phyloP scores from a whole-genome alignment of 2,797 vertebrate species.

The Melanitta fusca region DNA sequence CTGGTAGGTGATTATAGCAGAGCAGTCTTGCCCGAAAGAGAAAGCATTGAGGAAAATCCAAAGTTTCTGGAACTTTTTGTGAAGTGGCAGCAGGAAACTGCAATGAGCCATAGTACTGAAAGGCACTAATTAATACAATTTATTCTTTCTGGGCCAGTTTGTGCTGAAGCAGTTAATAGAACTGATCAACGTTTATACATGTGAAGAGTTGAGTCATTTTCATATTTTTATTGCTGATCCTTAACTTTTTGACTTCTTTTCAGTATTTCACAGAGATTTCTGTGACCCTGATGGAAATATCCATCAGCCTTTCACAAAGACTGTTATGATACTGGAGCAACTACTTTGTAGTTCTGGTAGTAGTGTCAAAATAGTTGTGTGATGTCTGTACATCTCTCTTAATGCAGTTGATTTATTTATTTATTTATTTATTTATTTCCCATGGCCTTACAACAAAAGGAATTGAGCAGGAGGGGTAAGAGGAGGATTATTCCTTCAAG shows the following conservation, averaged over 20 bases:
- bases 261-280: not conserved
- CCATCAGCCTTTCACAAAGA: not conserved
- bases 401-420: not conserved
- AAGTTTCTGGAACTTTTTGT: not conserved
- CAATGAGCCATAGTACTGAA: not conserved
- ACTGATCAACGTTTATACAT: not conserved
- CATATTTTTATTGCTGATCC: not conserved
- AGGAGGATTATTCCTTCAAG: not conserved
- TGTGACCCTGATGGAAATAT: not conserved
- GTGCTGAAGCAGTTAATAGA: not conserved
- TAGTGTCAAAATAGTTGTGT: not conserved
- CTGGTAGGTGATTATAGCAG: not conserved
- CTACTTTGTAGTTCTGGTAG: not conserved
- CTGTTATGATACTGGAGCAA: not conserved
- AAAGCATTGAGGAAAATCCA: not conserved
- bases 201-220: not conserved
- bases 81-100: not conserved
- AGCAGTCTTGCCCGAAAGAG: not conserved
- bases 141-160: not conserved
- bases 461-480: not conserved
- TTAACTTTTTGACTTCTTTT: not conserved
- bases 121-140: not conserved
- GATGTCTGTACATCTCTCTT: not conserved
- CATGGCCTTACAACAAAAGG: not conserved
- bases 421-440: not conserved